Percentiles rank a stretch among this genome's conserved stretches.
These are phyloP conservation scores for Acleris emargana DNA, from an alignment of 2,888 invertebrate genomes.

Conservation along the genomic window DNA sequence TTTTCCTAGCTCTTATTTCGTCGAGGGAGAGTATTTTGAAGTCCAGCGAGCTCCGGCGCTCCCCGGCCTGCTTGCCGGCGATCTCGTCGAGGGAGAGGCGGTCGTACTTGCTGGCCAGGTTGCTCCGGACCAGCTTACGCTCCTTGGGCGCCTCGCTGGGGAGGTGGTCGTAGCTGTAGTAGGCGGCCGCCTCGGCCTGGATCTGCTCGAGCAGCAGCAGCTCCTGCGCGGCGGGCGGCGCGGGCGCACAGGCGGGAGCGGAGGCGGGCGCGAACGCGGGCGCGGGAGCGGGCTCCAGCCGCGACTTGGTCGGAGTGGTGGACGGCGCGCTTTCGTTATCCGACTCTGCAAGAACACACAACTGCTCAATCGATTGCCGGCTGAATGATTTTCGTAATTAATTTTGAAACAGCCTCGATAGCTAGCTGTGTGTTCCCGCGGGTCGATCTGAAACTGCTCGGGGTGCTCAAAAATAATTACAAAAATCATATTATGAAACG, in stretches of 20 bases:
- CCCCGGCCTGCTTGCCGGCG: constrained; percentile 59
- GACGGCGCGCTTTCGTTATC: constrained; percentile 89
- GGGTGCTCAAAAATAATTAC: constrained; percentile 81
- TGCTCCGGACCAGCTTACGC: constrained; percentile 60
- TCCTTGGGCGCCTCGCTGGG: constrained; percentile 49
- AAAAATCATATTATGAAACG: constrained; percentile 82
- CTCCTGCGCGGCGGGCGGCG: constrained; percentile 75
- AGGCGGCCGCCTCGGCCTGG: constrained; percentile 89
- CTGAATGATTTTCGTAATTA: constrained; percentile 80
- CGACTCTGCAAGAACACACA: constrained; percentile 90
- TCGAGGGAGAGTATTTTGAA: constrained; percentile 79
- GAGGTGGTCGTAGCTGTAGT: constrained; percentile 85
- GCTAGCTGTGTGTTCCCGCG: constrained; percentile 72
- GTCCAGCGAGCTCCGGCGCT: constrained; percentile 60
- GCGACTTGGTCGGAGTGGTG: constrained; percentile 80
- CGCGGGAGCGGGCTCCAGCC: constrained; percentile 67
- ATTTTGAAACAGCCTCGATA: constrained; percentile 71
- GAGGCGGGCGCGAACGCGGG: constrained; percentile 85
- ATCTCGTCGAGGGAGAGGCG: constrained; percentile 81
- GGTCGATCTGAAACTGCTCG: constrained; percentile 66
- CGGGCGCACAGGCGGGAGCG: constrained; percentile 70
- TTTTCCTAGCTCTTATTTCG: constrained; percentile 77
- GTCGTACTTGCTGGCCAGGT: constrained; percentile 70
- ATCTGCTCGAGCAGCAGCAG: constrained; percentile 87
- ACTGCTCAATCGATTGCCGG: constrained; percentile 59